These are phyloP conservation scores for Carlito syrichta DNA, from an alignment of 2,113 vertebrate species.

Conservation along the genomic window DNA sequence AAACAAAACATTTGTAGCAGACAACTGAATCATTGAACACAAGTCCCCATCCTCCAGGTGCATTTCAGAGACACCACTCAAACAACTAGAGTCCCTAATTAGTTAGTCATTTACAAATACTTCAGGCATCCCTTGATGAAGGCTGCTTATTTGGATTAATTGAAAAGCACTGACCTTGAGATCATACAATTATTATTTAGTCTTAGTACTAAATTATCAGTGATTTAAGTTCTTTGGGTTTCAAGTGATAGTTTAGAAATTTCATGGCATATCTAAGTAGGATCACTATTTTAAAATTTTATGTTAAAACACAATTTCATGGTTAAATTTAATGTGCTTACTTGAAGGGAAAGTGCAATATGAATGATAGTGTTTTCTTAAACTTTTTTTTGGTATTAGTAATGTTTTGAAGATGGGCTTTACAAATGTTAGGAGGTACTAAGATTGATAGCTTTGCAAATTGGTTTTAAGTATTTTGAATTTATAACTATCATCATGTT, in stretches of 20 bases:
- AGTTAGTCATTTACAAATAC: not conserved
- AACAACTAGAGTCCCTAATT: not conserved
- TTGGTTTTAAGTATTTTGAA: constrained; percentile 82
- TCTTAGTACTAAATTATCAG: constrained; percentile 1
- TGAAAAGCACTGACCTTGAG: not conserved
- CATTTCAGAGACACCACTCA: not conserved
- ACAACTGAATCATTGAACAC: not conserved
- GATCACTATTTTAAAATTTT: constrained; percentile 32
- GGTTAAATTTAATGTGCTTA: constrained; percentile 7
- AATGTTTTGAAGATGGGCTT: constrained; percentile 64
- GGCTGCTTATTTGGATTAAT: constrained; percentile 1
- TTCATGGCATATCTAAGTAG: not conserved
- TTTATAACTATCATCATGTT: constrained; percentile 83
- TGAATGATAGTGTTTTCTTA: constrained; percentile 34
- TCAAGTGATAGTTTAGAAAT: not conserved
- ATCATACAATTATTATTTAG: constrained; percentile 13
- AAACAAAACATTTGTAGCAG: not conserved
- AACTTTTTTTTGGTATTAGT: not conserved
- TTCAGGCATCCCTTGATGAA: not conserved
- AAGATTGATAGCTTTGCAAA: constrained; percentile 78
- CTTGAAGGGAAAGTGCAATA: not conserved
- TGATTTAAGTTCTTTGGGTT: constrained; percentile 29
- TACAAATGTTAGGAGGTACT: constrained; percentile 70
- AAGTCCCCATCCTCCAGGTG: not conserved
- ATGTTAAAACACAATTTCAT: constrained; percentile 22